Evolutionary conservation across 2,888 invertebrate genomes (phyloP).

Genomic region (Drosophila cyrtoloma): DNA sequence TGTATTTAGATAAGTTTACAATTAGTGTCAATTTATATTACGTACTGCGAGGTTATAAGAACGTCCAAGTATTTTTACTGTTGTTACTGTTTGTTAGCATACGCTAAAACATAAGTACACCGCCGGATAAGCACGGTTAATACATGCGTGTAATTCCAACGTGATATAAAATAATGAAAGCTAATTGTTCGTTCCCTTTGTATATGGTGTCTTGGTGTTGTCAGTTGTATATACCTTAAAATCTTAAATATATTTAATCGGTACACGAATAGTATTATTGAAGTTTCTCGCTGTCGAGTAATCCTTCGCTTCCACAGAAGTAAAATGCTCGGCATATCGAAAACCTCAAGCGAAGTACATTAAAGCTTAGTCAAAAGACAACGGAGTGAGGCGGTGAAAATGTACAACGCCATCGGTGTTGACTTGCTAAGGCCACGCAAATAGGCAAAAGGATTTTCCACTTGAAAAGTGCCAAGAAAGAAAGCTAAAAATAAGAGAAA

Average conservation of each 20-base stretch:
- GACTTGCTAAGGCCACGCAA: constrained; percentile 69
- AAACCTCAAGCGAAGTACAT: constrained; percentile 21
- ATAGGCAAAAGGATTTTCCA: constrained; percentile 81
- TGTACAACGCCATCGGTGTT: constrained; percentile 53
- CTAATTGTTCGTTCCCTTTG: background rate
- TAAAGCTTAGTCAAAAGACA: constrained; percentile 51
- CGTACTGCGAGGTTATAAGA: background rate
- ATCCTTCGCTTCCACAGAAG: background rate
- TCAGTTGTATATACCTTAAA: background rate
- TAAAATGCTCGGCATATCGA: constrained; percentile 1
- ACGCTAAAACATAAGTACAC: background rate
- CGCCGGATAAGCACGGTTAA: background rate
- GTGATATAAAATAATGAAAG: background rate
- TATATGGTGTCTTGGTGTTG: background rate
- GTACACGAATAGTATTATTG: background rate
- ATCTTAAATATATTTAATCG: background rate
- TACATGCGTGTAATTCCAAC: too few relatives aligned
- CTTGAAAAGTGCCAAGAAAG: constrained; percentile 77
- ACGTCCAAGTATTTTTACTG: background rate
- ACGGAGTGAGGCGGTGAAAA: constrained; percentile 12
- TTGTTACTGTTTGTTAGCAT: background rate
- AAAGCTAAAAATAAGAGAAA: constrained; percentile 30
- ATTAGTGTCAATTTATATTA: background rate
- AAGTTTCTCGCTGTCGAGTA: background rate
- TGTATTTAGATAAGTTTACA: background rate